Evolutionary conservation across 2,113 vertebrate genomes (phyloP).

Genomic region (Labeo catla): DNA sequence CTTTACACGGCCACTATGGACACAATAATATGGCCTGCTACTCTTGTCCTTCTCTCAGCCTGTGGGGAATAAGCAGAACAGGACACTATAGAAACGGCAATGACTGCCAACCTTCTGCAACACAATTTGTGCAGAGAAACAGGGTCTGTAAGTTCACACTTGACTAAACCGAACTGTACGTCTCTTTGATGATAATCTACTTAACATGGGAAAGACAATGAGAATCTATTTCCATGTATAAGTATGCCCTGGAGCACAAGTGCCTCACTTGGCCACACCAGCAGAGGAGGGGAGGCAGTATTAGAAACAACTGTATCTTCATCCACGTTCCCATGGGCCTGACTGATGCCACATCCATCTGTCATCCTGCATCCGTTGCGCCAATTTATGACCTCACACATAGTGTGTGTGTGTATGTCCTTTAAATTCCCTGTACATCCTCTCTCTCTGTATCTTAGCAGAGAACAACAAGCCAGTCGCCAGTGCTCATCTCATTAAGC

Average conservation of each 20-base stretch:
- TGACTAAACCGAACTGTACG: conserved; percentile 33
- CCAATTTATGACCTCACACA: conserved; percentile 25
- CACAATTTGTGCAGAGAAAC: background rate
- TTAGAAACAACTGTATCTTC: conserved; percentile 24
- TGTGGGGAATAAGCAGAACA: conserved; percentile 22
- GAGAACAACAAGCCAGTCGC: conserved; percentile 12
- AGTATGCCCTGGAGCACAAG: conserved; percentile 16
- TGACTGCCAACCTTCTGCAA: background rate
- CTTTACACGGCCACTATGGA: background rate
- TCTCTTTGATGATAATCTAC: conserved; percentile 31
- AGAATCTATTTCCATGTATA: conserved; percentile 26
- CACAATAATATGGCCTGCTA: conserved; percentile 4
- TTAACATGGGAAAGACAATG: conserved; percentile 26
- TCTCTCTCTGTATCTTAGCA: background rate
- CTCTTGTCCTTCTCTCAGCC: conserved; percentile 14
- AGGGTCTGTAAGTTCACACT: conserved; percentile 10
- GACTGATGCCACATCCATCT: conserved; percentile 30
- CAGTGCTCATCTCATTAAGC: conserved; percentile 16
- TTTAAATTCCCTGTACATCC: conserved; percentile 1
- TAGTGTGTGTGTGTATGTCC: background rate
- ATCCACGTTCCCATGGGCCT: background rate
- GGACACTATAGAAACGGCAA: conserved; percentile 10
- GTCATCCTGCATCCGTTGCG: background rate
- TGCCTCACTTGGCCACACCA: conserved; percentile 12
- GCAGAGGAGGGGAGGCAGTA: background rate